Conservation (phyloP, 2,113 vertebrate genomes). For the Neolamprologus falcicula region DNA sequence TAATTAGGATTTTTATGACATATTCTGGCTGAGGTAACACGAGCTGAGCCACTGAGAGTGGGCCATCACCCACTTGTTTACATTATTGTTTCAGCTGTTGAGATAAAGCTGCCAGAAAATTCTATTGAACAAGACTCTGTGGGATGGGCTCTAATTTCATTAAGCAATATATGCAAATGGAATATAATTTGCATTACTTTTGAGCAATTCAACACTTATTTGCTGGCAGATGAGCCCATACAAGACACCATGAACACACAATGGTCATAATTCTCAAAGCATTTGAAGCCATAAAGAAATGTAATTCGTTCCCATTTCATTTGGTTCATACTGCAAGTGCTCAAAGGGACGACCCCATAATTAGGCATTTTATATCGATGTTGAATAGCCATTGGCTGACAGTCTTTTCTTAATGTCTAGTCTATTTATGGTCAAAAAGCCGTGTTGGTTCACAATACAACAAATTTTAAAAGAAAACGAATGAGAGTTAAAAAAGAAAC, state of each 20-base stretch:
- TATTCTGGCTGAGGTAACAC: neutral
- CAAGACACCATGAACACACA: neutral
- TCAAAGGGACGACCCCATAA: neutral
- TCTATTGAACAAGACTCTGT: constrained; percentile 1
- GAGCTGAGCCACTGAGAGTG: neutral
- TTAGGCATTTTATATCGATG: constrained; percentile 8
- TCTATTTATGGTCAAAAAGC: neutral
- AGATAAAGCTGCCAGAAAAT: neutral
- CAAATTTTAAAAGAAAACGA: neutral
- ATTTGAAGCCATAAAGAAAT: neutral
- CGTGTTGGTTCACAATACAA: neutral
- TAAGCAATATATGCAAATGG: constrained; percentile 42
- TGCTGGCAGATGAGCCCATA: neutral
- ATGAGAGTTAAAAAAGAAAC: neutral
- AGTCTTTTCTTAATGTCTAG: neutral
- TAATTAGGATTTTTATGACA: neutral
- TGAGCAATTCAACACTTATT: constrained; percentile 13
- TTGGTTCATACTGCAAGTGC: neutral
- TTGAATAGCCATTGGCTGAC: neutral
- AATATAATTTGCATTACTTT: constrained; percentile 27
- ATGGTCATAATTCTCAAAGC: neutral
- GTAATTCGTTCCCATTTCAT: neutral
- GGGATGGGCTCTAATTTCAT: constrained; percentile 36
- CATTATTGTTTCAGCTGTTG: neutral
- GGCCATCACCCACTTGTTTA: constrained; percentile 11